Percentiles rank a stretch among this genome's conserved stretches.
These are phyloP conservation scores for Digitonthophagus gazella DNA, from an alignment of 2,888 invertebrate species.

Conservation along the genomic window DNA sequence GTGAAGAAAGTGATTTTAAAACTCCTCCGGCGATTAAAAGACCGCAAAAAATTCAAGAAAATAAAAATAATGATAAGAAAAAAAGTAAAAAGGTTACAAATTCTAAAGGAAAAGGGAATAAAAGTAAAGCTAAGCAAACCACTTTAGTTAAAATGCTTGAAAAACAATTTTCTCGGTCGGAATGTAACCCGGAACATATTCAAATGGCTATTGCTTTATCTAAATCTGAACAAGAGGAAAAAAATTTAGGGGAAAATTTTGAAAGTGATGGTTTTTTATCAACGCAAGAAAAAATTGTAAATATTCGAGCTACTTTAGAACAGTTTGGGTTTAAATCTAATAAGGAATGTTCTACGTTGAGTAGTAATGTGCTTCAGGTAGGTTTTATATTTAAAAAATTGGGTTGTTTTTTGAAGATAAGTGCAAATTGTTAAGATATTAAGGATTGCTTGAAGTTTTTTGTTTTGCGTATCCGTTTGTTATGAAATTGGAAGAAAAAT, in stretches of 20 bases:
- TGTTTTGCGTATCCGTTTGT: background rate
- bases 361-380: constrained; percentile 28
- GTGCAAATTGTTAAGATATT: constrained; percentile 2
- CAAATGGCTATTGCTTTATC: constrained; percentile 68
- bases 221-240: constrained; percentile 53
- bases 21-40: constrained; percentile 37
- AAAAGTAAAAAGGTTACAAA: constrained; percentile 30
- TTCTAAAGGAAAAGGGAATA: constrained; percentile 42
- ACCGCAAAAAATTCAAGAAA: constrained; percentile 30
- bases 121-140: constrained; percentile 29
- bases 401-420: background rate
- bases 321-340: constrained; percentile 60
- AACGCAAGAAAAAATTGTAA: constrained; percentile 36
- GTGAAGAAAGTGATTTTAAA: constrained; percentile 43
- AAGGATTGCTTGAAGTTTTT: background rate
- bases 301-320: constrained; percentile 57
- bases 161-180: constrained; percentile 52
- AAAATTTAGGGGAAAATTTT: constrained; percentile 19
- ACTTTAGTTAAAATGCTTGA: constrained; percentile 52
- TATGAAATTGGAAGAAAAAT: too few species aligned
- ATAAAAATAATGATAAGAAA: constrained; percentile 29
- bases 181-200: constrained; percentile 64
- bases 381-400: constrained; percentile 20
- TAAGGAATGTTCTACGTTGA: constrained; percentile 7
- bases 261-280: constrained; percentile 28